Evolutionary conservation across 2,888 invertebrate genomes (phyloP).

Genomic region (Leptinotarsa rubiginosa): DNA sequence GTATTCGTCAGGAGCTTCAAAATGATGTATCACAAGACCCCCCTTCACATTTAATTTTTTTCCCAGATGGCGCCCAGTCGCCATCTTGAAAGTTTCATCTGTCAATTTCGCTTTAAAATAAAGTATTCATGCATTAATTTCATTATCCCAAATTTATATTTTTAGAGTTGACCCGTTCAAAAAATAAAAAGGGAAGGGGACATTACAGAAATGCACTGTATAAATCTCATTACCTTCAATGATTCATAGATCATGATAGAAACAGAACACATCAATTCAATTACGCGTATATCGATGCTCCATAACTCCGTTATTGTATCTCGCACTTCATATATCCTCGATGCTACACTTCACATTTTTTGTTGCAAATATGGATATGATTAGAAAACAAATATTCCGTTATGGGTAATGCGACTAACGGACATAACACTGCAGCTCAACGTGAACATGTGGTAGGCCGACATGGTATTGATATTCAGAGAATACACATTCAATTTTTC

Average conservation of each 20-base stretch:
- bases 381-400: constrained; percentile 17
- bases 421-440: constrained; percentile 12
- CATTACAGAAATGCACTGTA: no score
- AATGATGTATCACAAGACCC: no score
- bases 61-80: no score
- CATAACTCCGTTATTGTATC: constrained; percentile 17
- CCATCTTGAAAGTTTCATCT: no score
- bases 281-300: neutral
- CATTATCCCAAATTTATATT: no score
- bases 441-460: constrained; percentile 12
- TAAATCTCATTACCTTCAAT: neutral
- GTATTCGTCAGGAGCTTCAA: no score
- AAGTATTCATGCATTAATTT: no score
- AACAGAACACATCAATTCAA: neutral
- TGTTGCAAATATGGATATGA: constrained; percentile 3
- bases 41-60: no score
- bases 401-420: constrained; percentile 19
- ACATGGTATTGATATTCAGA: constrained; percentile 22
- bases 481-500: constrained; percentile 14
- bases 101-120: no score
- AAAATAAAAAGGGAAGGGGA: no score
- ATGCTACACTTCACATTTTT: constrained; percentile 3
- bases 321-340: constrained; percentile 14
- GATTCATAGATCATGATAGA: neutral
- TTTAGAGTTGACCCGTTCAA: no score